These are phyloP conservation scores for Pteronura brasiliensis DNA, from an alignment of 2,113 vertebrate species.

Conservation along the genomic window DNA sequence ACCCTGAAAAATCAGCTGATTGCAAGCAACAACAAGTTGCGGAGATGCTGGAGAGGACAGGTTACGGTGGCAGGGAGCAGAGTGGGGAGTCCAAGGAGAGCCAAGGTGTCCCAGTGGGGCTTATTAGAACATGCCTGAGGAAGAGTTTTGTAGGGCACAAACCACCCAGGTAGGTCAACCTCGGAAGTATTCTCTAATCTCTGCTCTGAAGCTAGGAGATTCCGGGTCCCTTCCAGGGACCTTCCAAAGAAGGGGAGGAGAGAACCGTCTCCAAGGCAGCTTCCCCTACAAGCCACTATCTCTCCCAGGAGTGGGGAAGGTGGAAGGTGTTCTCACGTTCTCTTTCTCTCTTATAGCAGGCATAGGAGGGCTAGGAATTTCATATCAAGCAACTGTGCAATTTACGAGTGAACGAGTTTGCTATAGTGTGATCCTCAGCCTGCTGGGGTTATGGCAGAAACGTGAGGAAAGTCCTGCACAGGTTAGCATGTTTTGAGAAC, in stretches of 20 bases:
- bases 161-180: rapidly evolving
- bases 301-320: neutral
- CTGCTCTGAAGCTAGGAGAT: neutral
- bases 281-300: neutral
- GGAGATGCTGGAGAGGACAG: neutral
- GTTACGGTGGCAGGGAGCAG: neutral
- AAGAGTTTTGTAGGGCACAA: neutral
- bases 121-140: neutral
- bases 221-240: neutral
- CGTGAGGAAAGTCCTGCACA: neutral
- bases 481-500: neutral
- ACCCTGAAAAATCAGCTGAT: no score
- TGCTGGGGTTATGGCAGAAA: neutral
- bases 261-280: rapidly evolving
- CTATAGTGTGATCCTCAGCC: neutral
- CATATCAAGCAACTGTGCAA: neutral
- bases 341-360: neutral
- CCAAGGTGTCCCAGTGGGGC: neutral
- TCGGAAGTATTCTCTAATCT: neutral
- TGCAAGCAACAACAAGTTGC: neutral
- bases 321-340: neutral
- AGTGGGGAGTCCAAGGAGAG: no score
- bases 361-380: neutral
- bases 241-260: neutral
- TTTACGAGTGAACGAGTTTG: neutral